A percentile compares a stretch with the other conserved stretches of the same genome.
Evolutionary conservation across 2,888 invertebrate species (phyloP).

Genomic region (Smittia sp.): DNA sequence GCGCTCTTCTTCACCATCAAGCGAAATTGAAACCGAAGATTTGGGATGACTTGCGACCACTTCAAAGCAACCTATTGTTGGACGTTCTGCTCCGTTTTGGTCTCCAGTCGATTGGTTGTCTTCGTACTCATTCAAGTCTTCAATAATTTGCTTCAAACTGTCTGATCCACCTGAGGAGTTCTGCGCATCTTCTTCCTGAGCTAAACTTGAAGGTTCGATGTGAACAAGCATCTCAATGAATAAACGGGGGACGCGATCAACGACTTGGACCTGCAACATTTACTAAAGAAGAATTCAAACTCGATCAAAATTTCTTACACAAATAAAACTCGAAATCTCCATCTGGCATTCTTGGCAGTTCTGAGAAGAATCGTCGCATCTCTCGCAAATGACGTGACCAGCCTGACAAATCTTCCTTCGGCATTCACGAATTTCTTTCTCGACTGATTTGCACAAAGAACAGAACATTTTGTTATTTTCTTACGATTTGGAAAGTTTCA

Average conservation of each 20-base stretch:
- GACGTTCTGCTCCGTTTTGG: neutral
- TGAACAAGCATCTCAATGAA: neutral
- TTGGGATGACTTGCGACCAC: neutral
- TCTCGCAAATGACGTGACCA: slow-evolving; percentile 10
- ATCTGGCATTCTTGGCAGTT: neutral
- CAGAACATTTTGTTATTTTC: slow-evolving; percentile 37
- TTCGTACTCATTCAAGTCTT: neutral
- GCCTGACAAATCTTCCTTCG: slow-evolving; percentile 3
- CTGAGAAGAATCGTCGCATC: neutral
- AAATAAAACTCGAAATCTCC: slow-evolving; percentile 1
- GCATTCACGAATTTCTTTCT: neutral
- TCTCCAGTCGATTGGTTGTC: neutral
- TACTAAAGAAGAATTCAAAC: neutral
- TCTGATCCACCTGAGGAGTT: neutral
- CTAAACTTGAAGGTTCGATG: neutral
- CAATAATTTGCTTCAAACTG: neutral
- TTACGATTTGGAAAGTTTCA: too few species aligned
- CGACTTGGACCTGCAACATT: neutral
- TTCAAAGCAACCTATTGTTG: neutral
- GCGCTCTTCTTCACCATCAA: neutral
- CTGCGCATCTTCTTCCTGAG: neutral
- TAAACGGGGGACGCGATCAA: neutral
- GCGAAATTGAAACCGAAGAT: neutral
- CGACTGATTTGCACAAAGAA: neutral
- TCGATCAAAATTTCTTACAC: neutral